A percentile compares a stretch with the other conserved stretches of the same genome.
Conservation (phyloP, 35 echinoderm and acorn worm species). For the Heliocidaris tuberculata region DNA sequence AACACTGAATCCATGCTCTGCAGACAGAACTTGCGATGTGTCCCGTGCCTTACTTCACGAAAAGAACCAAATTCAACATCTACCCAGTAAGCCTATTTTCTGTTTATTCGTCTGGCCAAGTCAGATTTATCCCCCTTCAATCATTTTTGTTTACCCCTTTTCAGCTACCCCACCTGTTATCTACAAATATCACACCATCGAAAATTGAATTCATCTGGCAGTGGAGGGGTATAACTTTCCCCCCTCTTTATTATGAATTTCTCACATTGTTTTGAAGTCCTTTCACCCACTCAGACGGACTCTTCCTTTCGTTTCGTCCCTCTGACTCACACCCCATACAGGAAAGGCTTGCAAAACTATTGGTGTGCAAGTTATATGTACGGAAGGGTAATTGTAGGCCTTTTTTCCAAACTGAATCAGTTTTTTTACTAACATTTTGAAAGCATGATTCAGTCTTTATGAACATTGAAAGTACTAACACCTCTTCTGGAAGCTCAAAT, state of each 20-base stretch:
- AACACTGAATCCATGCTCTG: not conserved
- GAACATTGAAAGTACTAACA: too few relatives aligned
- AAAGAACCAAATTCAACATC: not conserved
- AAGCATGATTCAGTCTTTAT: too few relatives aligned
- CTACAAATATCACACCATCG: not conserved
- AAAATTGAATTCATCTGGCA: not conserved
- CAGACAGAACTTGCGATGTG: not conserved
- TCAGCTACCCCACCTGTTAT: not conserved
- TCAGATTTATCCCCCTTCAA: not conserved
- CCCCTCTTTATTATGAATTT: not conserved
- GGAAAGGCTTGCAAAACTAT: not conserved
- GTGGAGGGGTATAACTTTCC: not conserved
- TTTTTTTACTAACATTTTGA: too few relatives aligned
- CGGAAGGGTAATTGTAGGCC: too few relatives aligned
- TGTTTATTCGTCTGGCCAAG: not conserved
- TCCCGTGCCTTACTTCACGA: not conserved
- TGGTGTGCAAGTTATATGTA: not conserved
- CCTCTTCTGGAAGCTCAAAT: too few relatives aligned
- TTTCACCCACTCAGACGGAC: not conserved
- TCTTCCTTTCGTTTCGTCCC: not conserved
- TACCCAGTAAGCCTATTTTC: not conserved
- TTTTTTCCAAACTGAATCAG: too few relatives aligned
- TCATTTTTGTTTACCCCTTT: not conserved
- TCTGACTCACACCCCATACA: constrained; percentile 8
- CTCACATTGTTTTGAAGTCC: not conserved